Evolutionary conservation across 1,140 invertebrate species (phyloP).

Genomic region (Ips nitidus): DNA sequence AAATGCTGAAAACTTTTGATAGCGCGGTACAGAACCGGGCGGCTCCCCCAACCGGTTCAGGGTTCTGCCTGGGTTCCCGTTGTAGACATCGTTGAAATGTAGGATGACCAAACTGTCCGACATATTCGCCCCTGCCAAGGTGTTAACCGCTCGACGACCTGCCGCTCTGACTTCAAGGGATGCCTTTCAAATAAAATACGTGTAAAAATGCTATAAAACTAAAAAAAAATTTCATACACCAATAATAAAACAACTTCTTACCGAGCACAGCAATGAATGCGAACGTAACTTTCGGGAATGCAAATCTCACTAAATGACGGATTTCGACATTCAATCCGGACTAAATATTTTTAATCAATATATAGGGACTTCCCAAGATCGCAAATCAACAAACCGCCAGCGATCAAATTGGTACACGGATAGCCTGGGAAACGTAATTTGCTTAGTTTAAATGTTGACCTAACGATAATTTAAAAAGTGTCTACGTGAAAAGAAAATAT

Average conservation of each 20-base stretch:
- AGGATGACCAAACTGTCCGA: slow-evolving; percentile 65
- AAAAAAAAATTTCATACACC: neutral
- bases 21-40: slow-evolving; percentile 78
- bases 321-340: too few relatives aligned
- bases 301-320: too few relatives aligned
- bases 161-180: slow-evolving; percentile 71
- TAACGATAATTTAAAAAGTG: too few relatives aligned
- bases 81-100: slow-evolving; percentile 94
- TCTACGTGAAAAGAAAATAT: too few relatives aligned
- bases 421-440: too few relatives aligned
- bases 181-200: slow-evolving; percentile 54
- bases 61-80: slow-evolving; percentile 63
- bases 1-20: slow-evolving; percentile 71
- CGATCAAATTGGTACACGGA: too few relatives aligned
- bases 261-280: neutral
- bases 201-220: neutral
- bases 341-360: too few relatives aligned
- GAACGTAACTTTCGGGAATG: too few relatives aligned
- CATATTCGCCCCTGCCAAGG: slow-evolving; percentile 53
- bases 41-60: slow-evolving; percentile 79
- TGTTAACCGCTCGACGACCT: slow-evolving; percentile 62
- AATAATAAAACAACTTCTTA: slow-evolving; percentile 6
- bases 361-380: too few relatives aligned
- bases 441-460: too few relatives aligned
- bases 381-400: too few relatives aligned